phyloP scores from a whole-genome alignment of 1,140 invertebrate genomes.

The Plutomurus gul region DNA sequence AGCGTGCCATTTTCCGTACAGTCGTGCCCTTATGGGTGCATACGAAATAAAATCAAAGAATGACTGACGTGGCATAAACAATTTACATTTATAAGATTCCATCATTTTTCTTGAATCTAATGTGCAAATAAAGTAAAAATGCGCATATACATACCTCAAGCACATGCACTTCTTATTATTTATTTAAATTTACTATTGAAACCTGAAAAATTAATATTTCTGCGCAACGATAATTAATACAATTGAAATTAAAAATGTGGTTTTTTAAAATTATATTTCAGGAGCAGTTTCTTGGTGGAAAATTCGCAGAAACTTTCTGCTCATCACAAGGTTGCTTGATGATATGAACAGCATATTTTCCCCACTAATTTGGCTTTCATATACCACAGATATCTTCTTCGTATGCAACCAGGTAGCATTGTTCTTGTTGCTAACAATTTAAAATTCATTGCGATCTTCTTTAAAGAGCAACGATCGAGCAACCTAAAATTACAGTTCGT shows the following conservation, averaged over 20 bases:
- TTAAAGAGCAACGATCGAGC: not conserved
- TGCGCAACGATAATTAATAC: not conserved
- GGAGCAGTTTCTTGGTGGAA: slow-evolving; percentile 37
- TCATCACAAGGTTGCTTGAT: slow-evolving; percentile 35
- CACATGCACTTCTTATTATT: too few species aligned
- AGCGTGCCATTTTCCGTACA: too few species aligned
- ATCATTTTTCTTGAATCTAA: too few species aligned
- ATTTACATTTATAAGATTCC: too few species aligned
- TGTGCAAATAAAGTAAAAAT: too few species aligned
- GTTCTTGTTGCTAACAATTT: not conserved
- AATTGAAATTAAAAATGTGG: not conserved
- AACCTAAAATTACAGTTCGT: not conserved
- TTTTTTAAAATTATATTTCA: not conserved
- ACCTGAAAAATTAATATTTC: not conserved
- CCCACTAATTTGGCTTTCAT: slow-evolving; percentile 51
- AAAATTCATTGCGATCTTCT: not conserved
- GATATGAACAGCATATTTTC: slow-evolving; percentile 45
- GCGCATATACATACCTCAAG: too few species aligned
- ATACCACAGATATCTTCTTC: slow-evolving; percentile 49
- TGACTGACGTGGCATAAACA: too few species aligned
- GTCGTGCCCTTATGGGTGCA: too few species aligned
- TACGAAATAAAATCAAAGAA: not conserved
- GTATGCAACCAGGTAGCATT: slow-evolving; percentile 47
- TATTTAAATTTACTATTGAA: not conserved
- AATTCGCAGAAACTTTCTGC: slow-evolving; percentile 40